These are phyloP conservation scores for Holocentrus rufus DNA, from an alignment of 2,797 vertebrate species.

Conservation along the genomic window DNA sequence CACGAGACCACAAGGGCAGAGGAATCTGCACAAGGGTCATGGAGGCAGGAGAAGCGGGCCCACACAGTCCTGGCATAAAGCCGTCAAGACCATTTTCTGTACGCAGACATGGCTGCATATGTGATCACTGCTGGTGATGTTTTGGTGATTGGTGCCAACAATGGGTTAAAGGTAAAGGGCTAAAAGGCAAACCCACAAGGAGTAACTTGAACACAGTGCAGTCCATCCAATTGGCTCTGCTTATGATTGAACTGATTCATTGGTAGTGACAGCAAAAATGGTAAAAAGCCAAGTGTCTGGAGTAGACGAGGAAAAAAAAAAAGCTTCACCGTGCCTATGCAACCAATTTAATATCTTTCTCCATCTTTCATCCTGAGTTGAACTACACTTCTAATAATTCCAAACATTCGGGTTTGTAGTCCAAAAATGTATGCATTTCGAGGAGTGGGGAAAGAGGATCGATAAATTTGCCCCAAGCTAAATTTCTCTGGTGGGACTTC, in stretches of 20 bases:
- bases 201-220: not conserved
- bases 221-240: not conserved
- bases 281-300: not conserved
- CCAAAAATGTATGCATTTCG: conserved; percentile 1
- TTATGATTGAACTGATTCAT: not conserved
- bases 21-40: not conserved
- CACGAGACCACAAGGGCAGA: conserved; percentile 25
- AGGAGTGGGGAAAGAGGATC: conserved; percentile 11
- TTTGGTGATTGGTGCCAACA: conserved; percentile 3
- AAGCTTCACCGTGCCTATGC: not conserved
- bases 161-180: not conserved
- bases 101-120: not conserved
- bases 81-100: not conserved
- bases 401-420: conserved; percentile 15
- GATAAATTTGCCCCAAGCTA: conserved; percentile 50
- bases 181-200: not conserved
- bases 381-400: conserved; percentile 18
- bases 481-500: conserved; percentile 65
- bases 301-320: not conserved
- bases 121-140: conserved; percentile 9
- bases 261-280: not conserved
- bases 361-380: not conserved
- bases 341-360: not conserved
- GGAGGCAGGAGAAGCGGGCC: not conserved
- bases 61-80: not conserved